These are phyloP conservation scores for Solenopsis fugax DNA, from an alignment of 1,140 invertebrate species.

Conservation along the genomic window DNA sequence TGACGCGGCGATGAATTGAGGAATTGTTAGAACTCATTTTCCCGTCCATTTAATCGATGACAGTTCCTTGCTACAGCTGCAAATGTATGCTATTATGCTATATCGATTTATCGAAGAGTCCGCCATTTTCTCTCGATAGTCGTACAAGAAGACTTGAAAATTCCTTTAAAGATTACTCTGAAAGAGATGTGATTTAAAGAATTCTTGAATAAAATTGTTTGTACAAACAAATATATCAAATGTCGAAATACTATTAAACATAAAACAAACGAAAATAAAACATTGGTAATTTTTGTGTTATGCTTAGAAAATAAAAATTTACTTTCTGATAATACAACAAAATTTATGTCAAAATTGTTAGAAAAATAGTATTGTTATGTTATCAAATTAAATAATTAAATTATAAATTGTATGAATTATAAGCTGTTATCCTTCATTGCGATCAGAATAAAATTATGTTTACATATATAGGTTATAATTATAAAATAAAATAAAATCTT, in stretches of 20 bases:
- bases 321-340: neutral
- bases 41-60: conserved; percentile 20
- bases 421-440: neutral
- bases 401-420: neutral
- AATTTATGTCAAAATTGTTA: neutral
- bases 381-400: neutral
- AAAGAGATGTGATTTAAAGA: neutral
- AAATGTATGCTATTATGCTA: neutral
- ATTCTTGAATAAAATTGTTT: neutral
- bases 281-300: neutral
- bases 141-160: neutral
- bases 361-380: too few species aligned
- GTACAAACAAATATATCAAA: neutral
- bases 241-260: neutral
- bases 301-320: conserved; percentile 15
- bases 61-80: conserved; percentile 1
- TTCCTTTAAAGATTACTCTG: neutral
- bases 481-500: neutral
- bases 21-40: conserved; percentile 37
- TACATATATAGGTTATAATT: neutral
- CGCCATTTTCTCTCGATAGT: conserved; percentile 32
- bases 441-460: neutral
- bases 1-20: conserved; percentile 50
- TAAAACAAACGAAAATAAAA: neutral
- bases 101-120: conserved; percentile 41